A percentile compares a stretch with the other conserved stretches of the same genome.
Evolutionary conservation across 1,140 invertebrate species (phyloP).

Genomic region (Lepidurus couesii): DNA sequence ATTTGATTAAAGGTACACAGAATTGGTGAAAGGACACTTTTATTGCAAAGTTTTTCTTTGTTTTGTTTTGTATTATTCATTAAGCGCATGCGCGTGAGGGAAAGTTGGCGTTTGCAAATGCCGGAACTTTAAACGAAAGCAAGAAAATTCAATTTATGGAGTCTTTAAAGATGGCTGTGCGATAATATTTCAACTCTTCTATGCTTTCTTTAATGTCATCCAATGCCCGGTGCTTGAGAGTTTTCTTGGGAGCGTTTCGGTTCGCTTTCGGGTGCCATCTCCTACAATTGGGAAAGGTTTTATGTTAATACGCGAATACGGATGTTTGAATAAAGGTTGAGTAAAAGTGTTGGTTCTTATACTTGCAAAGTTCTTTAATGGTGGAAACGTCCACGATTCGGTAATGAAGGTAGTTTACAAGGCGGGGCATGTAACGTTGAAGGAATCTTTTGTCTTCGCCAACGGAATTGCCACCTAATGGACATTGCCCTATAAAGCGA

Average conservation of each 20-base stretch:
- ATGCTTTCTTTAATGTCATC: constrained; percentile 84
- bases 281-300: constrained; percentile 41
- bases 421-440: constrained; percentile 63
- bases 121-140: neutral
- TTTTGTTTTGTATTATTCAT: neutral
- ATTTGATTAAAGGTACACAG: neutral
- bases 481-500: constrained; percentile 50
- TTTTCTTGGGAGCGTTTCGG: constrained; percentile 57
- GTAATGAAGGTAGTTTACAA: constrained; percentile 80
- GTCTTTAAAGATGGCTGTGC: constrained; percentile 51
- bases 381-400: constrained; percentile 87
- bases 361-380: constrained; percentile 73
- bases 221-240: constrained; percentile 62
- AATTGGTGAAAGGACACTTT: neutral
- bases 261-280: constrained; percentile 65
- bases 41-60: neutral
- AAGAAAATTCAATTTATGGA: too few relatives aligned
- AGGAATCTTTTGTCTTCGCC: constrained; percentile 79
- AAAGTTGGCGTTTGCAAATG: neutral
- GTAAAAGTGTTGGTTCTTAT: constrained; percentile 29
- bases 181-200: constrained; percentile 70
- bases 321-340: neutral
- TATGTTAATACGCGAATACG: constrained; percentile 36
- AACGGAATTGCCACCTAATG: constrained; percentile 83
- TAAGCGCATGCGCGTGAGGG: neutral